Base-by-base conservation (phyloP, 2,113 vertebrate species). In the Burhinus bistriatus region DNA sequence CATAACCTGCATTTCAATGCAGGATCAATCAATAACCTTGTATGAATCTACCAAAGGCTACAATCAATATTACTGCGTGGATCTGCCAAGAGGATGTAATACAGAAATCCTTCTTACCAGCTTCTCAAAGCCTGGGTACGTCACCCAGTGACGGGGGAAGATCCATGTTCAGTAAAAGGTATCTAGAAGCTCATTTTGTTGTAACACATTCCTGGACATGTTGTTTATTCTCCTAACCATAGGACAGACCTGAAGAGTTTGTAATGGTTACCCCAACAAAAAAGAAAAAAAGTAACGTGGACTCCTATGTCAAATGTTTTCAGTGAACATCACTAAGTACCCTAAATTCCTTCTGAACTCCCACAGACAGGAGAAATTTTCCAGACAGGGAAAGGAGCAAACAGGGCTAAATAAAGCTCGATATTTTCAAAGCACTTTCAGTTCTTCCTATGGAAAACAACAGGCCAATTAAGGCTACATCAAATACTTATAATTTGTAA, bases 1-100 rank as follows among this genome's bases (percentile, higher is more conserved):
- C 47, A 36, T 9, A 96, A 80, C 78, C 69, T 90, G 87, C 82
- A 96, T 89, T 84, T 81, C 90, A 87, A 91, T 89, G 94, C 54
- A 95, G 52, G 30, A 79, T 40, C 32, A 65, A 90, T 96, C 84
- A 9, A 95, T 77, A 91, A 90, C 34, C 57, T 52, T 58, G 36
- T 17, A 94, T 20, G 27, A 93, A 83, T 77, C 54, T 29, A 89
- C 76, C 58, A 69, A 58, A 88, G 54, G 70, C 87, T 86, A 58
- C 70, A 94, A 94, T 94, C 90, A 71, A 78, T 97, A 86, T 54
- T n/a, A 40, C 79, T 78, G 82, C 58, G 55, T 3, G n/a, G 57
- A 77, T 77, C 64, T 87, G 89, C 76, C 87, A 87, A 17, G 26
- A 85, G 76, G 23, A 66, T 51, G 61, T 4, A 75, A 87, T 3